Conservation (phyloP, 2,797 vertebrate species). For the Alca torda region DNA sequence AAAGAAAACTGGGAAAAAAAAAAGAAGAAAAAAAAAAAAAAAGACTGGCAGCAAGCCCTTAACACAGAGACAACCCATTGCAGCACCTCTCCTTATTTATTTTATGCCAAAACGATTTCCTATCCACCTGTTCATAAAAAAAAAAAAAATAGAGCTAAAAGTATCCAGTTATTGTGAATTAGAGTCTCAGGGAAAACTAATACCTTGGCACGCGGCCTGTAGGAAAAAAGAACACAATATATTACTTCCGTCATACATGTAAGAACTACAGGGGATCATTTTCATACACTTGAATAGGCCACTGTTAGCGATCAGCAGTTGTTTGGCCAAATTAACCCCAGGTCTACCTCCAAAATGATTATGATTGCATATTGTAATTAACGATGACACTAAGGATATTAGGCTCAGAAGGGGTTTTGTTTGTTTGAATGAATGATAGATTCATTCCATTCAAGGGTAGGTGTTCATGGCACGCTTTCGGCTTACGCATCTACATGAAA, state of each 20-base stretch:
- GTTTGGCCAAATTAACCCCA: constrained; percentile 59
- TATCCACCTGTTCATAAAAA: constrained; percentile 41
- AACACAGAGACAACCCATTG: not conserved
- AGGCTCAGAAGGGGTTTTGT: constrained; percentile 46
- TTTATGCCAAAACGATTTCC: constrained; percentile 13
- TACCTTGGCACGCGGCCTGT: constrained; percentile 11
- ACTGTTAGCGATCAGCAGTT: not conserved
- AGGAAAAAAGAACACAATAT: constrained; percentile 28
- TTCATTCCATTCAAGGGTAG: not conserved
- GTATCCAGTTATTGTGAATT: constrained; percentile 20
- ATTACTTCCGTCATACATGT: constrained; percentile 24
- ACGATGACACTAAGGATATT: constrained; percentile 38
- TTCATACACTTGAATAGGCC: not conserved
- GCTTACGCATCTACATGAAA: not conserved
- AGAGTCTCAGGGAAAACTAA: not conserved
- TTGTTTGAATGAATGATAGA: constrained; percentile 17
- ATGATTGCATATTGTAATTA: constrained; percentile 46
- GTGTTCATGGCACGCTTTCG: not conserved
- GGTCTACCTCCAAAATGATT: constrained; percentile 44
- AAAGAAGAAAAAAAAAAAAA: not conserved
- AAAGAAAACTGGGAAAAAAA: not conserved
- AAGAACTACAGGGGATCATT: constrained; percentile 25
- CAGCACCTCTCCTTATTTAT: not conserved
- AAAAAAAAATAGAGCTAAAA: not conserved
- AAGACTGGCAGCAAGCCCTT: not conserved